Conservation (phyloP, 2,113 vertebrate genomes). For the Aegypius monachus region DNA sequence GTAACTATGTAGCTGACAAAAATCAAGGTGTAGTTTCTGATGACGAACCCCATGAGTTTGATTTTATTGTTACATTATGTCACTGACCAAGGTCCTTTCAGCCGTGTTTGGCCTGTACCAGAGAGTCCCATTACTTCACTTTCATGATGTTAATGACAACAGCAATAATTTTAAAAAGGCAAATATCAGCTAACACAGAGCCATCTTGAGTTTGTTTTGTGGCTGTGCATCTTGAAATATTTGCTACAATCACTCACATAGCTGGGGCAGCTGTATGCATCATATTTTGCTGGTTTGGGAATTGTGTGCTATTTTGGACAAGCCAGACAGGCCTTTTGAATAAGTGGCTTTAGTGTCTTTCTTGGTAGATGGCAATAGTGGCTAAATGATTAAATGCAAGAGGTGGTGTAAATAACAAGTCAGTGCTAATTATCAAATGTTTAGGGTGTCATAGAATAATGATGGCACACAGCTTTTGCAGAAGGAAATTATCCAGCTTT, state of each 20-base stretch:
- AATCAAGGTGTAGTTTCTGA: background rate
- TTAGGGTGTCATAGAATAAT: background rate
- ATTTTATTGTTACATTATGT: background rate
- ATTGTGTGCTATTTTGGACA: background rate
- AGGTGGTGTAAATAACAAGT: slow-evolving; percentile 22
- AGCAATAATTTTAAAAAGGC: background rate
- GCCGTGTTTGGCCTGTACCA: background rate
- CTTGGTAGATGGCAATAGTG: background rate
- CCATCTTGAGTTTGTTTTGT: slow-evolving; percentile 7
- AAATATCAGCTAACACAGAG: background rate
- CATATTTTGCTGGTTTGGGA: background rate
- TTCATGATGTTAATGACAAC: background rate
- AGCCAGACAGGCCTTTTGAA: background rate
- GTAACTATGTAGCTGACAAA: background rate
- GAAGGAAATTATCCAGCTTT: slow-evolving; percentile 14
- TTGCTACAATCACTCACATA: background rate
- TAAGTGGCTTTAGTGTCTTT: background rate
- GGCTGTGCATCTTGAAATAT: background rate
- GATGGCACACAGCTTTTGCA: background rate
- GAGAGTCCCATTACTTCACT: background rate
- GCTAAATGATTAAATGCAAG: background rate
- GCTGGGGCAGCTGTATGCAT: background rate
- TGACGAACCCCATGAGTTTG: background rate
- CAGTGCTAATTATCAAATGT: background rate
- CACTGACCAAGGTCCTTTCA: background rate